phyloP scores from a whole-genome alignment of 1,140 invertebrate species.

The Aricia agestis region DNA sequence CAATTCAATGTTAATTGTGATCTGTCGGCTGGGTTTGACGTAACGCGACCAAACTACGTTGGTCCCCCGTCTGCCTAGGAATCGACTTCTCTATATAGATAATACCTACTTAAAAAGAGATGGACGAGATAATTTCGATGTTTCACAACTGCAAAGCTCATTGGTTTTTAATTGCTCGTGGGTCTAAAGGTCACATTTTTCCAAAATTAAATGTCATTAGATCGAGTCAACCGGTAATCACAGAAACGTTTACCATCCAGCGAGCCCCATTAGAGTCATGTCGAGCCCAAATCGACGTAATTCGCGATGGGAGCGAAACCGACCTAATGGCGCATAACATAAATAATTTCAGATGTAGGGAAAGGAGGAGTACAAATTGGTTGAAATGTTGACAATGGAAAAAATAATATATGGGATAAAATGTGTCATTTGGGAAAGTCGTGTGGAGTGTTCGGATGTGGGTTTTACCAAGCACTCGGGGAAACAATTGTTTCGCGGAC shows the following conservation, averaged over 20 bases:
- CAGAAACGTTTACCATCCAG: not conserved
- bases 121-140: no score
- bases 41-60: no score
- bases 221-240: not conserved
- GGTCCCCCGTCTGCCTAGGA: no score
- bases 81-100: no score
- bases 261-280: not conserved
- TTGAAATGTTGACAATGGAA: constrained; percentile 8
- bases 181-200: not conserved
- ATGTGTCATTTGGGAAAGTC: not conserved
- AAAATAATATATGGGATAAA: constrained; percentile 7
- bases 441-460: not conserved
- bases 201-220: not conserved
- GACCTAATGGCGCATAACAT: constrained; percentile 15
- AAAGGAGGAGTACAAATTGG: constrained; percentile 6
- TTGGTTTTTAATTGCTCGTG: constrained; percentile 6
- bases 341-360: constrained; percentile 21
- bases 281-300: not conserved
- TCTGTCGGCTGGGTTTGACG: no score
- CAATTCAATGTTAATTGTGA: no score
- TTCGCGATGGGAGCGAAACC: not conserved
- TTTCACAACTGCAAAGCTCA: no score
- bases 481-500: not conserved
- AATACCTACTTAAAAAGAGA: no score
- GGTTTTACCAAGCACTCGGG: not conserved